A percentile compares a stretch with the other conserved stretches of the same genome.
phyloP scores from a whole-genome alignment of 2,113 vertebrate species.

The Calonectris borealis region DNA sequence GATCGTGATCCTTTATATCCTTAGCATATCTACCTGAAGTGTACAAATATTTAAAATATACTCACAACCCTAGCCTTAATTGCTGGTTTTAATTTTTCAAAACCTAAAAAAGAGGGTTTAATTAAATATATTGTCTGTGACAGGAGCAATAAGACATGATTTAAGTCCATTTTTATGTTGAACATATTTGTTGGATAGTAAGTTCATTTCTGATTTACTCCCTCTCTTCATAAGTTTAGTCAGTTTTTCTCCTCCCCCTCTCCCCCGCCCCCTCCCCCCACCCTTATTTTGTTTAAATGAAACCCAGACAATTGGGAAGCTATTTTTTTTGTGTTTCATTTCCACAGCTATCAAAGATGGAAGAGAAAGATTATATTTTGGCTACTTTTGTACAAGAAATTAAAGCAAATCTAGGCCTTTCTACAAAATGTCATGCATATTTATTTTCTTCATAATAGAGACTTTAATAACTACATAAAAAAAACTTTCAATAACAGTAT shows the following conservation, averaged over 20 bases:
- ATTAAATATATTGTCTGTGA: background rate
- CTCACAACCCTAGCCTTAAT: background rate
- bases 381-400: background rate
- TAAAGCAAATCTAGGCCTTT: background rate
- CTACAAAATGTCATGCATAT: background rate
- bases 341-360: background rate
- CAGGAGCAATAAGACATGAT: background rate
- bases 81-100: background rate
- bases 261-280: rapidly evolving
- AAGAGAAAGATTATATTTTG: background rate
- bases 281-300: background rate
- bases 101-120: background rate
- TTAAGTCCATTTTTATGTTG: background rate
- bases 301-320: background rate
- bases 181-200: background rate
- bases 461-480: background rate
- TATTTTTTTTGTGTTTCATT: background rate
- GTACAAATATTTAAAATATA: background rate
- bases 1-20: background rate
- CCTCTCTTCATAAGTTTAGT: background rate
- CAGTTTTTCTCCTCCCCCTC: background rate
- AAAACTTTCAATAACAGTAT: background rate
- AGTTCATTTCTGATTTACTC: background rate
- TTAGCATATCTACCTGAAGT: background rate
- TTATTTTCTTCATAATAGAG: background rate